A percentile compares a stretch with the other conserved stretches of the same genome.
These are phyloP conservation scores for Chelmon rostratus DNA, from an alignment of 2,797 vertebrate species.

Conservation along the genomic window DNA sequence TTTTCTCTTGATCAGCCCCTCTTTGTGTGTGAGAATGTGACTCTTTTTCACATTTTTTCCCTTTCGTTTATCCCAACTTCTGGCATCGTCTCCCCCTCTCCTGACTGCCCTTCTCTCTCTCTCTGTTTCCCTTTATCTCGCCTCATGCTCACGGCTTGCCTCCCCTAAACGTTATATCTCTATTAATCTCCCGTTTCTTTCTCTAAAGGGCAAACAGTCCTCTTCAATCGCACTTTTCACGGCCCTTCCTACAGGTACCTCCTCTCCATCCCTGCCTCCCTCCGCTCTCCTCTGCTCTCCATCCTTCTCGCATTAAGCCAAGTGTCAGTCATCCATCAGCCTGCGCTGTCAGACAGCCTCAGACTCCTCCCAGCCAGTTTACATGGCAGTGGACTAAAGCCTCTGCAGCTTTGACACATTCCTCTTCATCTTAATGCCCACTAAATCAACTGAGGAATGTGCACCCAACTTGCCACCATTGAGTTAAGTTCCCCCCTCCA, in stretches of 20 bases:
- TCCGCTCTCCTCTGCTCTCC: constrained; percentile 47
- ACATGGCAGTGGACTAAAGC: constrained; percentile 70
- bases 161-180: constrained; percentile 7
- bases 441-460: constrained; percentile 88
- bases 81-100: constrained; percentile 47
- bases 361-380: constrained; percentile 67
- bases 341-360: constrained; percentile 56
- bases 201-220: constrained; percentile 25
- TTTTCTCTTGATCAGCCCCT: constrained; percentile 46
- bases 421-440: constrained; percentile 84
- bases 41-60: constrained; percentile 36
- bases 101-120: constrained; percentile 30
- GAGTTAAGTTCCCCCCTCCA: constrained; percentile 51
- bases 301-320: constrained; percentile 63
- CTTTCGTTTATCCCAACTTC: constrained; percentile 48
- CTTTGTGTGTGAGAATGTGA: constrained; percentile 33
- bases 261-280: constrained; percentile 11
- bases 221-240: constrained; percentile 41
- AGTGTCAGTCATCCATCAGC: constrained; percentile 76
- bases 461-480: constrained; percentile 61
- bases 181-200: constrained; percentile 35
- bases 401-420: constrained; percentile 84
- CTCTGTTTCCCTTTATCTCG: constrained; percentile 35
- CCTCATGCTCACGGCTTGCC: constrained; percentile 14
- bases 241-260: constrained; percentile 23